A percentile compares a stretch with the other conserved stretches of the same genome.
phyloP scores from a whole-genome alignment of 2,888 invertebrate species.

The Eilema griseolum region DNA sequence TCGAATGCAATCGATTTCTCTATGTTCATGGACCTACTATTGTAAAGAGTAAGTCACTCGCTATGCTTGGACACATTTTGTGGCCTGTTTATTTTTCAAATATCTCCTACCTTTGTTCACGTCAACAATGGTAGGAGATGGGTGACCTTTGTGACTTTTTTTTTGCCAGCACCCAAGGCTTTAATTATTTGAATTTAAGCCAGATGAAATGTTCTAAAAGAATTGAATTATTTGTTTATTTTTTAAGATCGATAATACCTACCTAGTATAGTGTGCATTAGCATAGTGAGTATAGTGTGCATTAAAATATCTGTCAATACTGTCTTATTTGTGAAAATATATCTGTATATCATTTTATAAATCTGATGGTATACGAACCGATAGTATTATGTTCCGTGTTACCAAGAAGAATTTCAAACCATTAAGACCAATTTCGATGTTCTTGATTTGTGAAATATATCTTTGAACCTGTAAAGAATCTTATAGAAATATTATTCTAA shows the following conservation, averaged over 20 bases:
- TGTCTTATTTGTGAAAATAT: not conserved
- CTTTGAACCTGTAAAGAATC: slow-evolving; percentile 83
- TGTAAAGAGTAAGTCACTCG: not conserved
- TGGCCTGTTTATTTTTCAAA: no score
- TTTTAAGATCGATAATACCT: no score
- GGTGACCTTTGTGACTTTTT: no score
- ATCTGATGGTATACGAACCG: slow-evolving; percentile 66
- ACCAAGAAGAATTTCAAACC: slow-evolving; percentile 88
- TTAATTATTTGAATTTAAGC: not conserved
- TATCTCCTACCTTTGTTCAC: no score
- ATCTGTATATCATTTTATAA: not conserved
- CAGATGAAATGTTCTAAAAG: not conserved
- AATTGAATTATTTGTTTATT: not conserved
- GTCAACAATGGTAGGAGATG: no score
- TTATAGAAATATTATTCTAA: not conserved
- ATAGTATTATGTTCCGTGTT: slow-evolving; percentile 86
- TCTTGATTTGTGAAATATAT: slow-evolving; percentile 87
- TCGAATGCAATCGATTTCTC: not conserved
- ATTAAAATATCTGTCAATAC: not conserved
- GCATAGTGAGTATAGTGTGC: no score
- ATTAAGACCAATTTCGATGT: slow-evolving; percentile 86
- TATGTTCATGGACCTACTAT: not conserved
- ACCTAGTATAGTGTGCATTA: no score
- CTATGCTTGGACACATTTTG: not conserved
- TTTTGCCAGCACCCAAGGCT: no score